phyloP scores from a whole-genome alignment of 2,888 invertebrate genomes.

The Acrocera orbiculus region DNA sequence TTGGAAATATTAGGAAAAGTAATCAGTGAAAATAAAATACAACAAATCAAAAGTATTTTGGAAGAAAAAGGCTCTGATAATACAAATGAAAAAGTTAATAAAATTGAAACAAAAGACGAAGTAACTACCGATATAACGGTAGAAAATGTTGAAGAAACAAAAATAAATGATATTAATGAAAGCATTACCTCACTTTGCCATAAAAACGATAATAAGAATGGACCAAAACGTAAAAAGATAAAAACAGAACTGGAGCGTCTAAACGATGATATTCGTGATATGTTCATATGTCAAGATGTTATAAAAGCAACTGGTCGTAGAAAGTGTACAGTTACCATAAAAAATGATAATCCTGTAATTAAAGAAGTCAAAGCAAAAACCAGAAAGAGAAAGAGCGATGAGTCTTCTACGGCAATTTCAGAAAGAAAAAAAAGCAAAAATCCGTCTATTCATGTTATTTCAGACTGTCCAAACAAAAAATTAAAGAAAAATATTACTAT shows the following conservation, averaged over 20 bases:
- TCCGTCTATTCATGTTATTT: too few relatives aligned
- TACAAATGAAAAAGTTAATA: not conserved
- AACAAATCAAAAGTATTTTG: constrained; percentile 17
- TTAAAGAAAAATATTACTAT: too few relatives aligned
- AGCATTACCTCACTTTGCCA: too few relatives aligned
- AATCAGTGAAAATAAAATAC: constrained; percentile 17
- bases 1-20: constrained; percentile 18
- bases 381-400: constrained; percentile 5
- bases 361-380: constrained; percentile 5
- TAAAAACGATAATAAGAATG: too few relatives aligned
- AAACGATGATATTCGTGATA: constrained; percentile 45
- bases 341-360: not conserved
- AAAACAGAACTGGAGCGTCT: constrained; percentile 39
- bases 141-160: constrained; percentile 10
- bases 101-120: constrained; percentile 2
- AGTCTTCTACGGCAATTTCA: not conserved
- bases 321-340: too few relatives aligned
- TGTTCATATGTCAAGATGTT: constrained; percentile 42
- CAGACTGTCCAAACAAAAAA: too few relatives aligned
- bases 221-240: too few relatives aligned
- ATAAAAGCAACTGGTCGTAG: constrained; percentile 38
- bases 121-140: not conserved
- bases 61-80: constrained; percentile 7
- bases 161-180: constrained; percentile 10
- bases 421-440: not conserved